Percentiles rank a stretch among this genome's conserved stretches.
Conservation (phyloP, 2,888 invertebrate genomes). For the Epistrophe eligans region DNA sequence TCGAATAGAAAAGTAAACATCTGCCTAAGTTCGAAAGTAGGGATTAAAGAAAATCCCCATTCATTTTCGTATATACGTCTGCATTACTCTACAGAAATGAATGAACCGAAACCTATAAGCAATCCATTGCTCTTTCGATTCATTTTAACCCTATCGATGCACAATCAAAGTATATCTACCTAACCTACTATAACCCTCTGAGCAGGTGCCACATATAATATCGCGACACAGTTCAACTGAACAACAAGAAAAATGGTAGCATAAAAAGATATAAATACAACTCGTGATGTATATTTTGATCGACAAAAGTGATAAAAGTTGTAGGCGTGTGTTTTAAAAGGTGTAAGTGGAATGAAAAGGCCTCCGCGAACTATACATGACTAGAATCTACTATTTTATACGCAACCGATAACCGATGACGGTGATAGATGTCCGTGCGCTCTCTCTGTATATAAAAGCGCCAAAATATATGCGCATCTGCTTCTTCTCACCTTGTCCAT, state of each 20-base stretch:
- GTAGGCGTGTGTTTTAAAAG: constrained; percentile 67
- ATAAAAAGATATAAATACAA: constrained; percentile 34
- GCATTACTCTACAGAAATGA: constrained; percentile 31
- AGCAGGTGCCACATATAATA: constrained; percentile 65
- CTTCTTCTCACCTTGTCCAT: constrained; percentile 58
- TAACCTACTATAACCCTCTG: neutral
- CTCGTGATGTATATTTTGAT: constrained; percentile 25
- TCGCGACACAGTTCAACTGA: constrained; percentile 49
- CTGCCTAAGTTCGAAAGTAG: constrained; percentile 28
- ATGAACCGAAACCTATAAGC: constrained; percentile 49
- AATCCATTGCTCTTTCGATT: constrained; percentile 51
- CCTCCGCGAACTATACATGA: constrained; percentile 40
- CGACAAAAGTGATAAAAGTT: constrained; percentile 63
- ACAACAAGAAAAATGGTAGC: constrained; percentile 44
- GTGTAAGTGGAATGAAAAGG: constrained; percentile 56
- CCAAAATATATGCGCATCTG: constrained; percentile 68
- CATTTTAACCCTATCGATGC: constrained; percentile 73
- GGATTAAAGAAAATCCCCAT: constrained; percentile 62
- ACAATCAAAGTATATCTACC: constrained; percentile 47
- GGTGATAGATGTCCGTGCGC: constrained; percentile 60
- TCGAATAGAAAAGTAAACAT: constrained; percentile 42
- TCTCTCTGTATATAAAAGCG: constrained; percentile 19
- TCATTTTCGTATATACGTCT: constrained; percentile 23
- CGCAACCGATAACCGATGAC: constrained; percentile 19
- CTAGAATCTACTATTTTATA: constrained; percentile 49